phyloP scores from a whole-genome alignment of 2,113 vertebrate species.

The Myotis davidii region DNA sequence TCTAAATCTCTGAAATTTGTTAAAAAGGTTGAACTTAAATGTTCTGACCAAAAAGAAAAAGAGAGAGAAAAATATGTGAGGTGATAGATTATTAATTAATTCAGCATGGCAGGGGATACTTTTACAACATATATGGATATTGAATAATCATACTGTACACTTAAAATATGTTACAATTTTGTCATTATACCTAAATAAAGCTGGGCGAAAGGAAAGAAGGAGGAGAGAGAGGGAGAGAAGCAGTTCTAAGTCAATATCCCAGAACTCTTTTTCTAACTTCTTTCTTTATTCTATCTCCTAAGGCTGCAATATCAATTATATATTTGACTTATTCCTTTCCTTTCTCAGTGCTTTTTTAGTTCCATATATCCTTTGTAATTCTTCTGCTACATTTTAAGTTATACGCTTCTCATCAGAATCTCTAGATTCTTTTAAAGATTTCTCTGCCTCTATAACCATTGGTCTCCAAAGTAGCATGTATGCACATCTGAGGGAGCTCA shows the following conservation, averaged over 20 bases:
- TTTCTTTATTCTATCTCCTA: not conserved
- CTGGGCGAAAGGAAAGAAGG: not conserved
- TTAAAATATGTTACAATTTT: conserved; percentile 6
- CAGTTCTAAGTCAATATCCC: not conserved
- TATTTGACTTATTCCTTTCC: not conserved
- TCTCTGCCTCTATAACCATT: not conserved
- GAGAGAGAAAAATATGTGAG: not conserved
- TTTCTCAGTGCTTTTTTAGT: not conserved
- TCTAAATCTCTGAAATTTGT: not conserved
- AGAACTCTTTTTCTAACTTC: not conserved
- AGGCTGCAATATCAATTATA: not conserved
- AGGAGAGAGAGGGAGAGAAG: not conserved
- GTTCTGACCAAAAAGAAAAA: not conserved
- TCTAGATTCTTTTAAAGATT: not conserved
- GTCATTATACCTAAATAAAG: not conserved
- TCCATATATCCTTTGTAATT: not conserved
- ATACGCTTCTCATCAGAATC: not conserved
- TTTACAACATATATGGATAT: not conserved
- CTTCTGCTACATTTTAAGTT: not conserved
- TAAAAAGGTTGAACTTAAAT: not conserved
- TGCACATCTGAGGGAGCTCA: not conserved
- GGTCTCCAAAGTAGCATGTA: not conserved
- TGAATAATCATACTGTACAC: not conserved
- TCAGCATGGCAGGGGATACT: rapidly evolving
- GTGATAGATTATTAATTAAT: not conserved